Evolutionary conservation across 2,888 invertebrate genomes (phyloP), one percentile per base, ranked within the genome.

Genomic region (Allacma fusca): DNA sequence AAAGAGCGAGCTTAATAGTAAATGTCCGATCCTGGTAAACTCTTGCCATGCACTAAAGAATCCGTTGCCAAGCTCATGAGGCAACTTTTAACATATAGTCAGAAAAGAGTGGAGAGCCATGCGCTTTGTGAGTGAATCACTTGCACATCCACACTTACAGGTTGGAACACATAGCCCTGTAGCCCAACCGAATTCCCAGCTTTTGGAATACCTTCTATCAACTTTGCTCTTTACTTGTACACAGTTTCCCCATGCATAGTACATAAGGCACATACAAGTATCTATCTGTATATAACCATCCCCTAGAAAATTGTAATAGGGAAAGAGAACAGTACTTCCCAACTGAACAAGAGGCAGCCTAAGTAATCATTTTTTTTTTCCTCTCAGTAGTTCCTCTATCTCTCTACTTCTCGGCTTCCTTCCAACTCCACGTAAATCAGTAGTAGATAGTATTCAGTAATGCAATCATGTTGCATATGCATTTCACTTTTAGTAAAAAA

Each of bases 11-110:
- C 34, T 59, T 76, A 77, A 70, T 76, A 69, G 67, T 75, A 78
- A 77, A 80, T 81, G 75, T 81, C 82, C 81, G 80, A 80, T 79
- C 81, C 80, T 79, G 77, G 80, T 80, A 81, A 82, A 77, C 77
- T 79, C 82, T 80, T 68, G 79, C 76, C 80, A 79, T 78, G 80
- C 72, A 82, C 82, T 82, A 80, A 80, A 75, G 79, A 75, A 76
- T 75, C 77, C 74, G 77, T 68, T 70, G 70, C 68, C 75, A 79
- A 72, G 75, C 77, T 79, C 77, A 73, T 70, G 80, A 80, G 80
- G 80, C 79, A 81, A 76, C 71, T 79, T 78, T 68, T 65, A 65
- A 65, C 65, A 28, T 50, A 50, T 69, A 21, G 34, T 29, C 9
- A 23, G 57, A 72, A 34, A 77, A 50, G 65, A 74, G 75, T 23